These are phyloP conservation scores for Muraenolepis orangiensis DNA, from an alignment of 2,797 vertebrate species.

Conservation along the genomic window DNA sequence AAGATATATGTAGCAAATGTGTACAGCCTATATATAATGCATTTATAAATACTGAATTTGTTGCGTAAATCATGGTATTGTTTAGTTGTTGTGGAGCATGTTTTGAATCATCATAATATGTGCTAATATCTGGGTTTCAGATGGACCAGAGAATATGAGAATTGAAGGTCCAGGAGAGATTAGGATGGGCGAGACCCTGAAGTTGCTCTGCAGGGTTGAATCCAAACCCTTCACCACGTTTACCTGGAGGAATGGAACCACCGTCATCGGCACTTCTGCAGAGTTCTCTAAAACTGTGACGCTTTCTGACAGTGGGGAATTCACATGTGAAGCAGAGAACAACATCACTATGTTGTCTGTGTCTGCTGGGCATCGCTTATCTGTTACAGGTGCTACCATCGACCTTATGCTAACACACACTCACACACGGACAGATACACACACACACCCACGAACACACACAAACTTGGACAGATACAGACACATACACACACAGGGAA, in stretches of 20 bases:
- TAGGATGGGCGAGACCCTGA: neutral
- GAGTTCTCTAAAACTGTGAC: neutral
- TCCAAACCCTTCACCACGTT: constrained; percentile 38
- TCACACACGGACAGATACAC: neutral
- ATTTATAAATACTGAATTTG: neutral
- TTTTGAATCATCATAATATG: neutral
- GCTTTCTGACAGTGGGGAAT: constrained; percentile 31
- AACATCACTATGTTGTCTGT: neutral
- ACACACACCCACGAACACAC: neutral
- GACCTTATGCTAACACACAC: neutral
- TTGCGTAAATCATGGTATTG: neutral
- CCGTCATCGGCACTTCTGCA: neutral
- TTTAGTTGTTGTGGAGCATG: neutral
- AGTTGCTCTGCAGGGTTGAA: constrained; percentile 39
- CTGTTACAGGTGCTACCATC: constrained; percentile 40
- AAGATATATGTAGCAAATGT: neutral
- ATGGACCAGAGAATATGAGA: constrained; percentile 54
- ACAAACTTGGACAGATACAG: neutral
- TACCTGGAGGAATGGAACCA: constrained; percentile 52
- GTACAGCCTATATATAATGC: neutral
- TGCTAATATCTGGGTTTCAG: constrained; percentile 42
- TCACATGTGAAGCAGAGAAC: constrained; percentile 46
- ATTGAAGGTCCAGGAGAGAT: constrained; percentile 27
- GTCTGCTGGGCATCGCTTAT: neutral
- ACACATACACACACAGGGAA: neutral